phyloP scores from a whole-genome alignment of 1,140 invertebrate species.

The Drosophila oshimai region DNA sequence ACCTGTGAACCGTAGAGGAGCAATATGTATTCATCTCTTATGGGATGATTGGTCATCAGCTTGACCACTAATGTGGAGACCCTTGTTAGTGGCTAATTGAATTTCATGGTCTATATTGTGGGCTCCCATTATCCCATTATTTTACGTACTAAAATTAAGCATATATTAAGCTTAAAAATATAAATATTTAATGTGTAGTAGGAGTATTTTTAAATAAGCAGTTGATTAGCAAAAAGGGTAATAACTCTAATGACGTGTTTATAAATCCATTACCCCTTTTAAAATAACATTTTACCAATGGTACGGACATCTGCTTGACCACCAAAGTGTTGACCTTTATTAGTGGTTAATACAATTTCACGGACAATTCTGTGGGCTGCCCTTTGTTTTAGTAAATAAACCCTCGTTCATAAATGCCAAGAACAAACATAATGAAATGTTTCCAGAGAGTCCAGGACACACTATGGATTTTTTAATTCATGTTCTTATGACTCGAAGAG shows the following conservation, averaged over 20 bases:
- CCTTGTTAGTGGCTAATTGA: conserved; percentile 35
- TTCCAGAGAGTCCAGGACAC: not conserved
- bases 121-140: not conserved
- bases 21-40: conserved; percentile 2
- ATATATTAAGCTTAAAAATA: too few species aligned
- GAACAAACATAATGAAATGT: conserved; percentile 35
- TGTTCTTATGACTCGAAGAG: conserved; percentile 14
- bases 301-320: not conserved
- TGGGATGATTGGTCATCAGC: conserved; percentile 12
- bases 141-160: not conserved
- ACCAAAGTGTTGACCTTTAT: not conserved
- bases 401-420: conserved; percentile 1
- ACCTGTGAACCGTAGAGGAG: not conserved
- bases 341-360: conserved; percentile 29
- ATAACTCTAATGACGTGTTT: not conserved
- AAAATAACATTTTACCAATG: not conserved
- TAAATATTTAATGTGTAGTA: not conserved
- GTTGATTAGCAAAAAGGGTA: not conserved
- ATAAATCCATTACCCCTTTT: not conserved
- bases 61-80: conserved; percentile 31
- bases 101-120: conserved; percentile 12
- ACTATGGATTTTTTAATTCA: conserved; percentile 31
- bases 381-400: conserved; percentile 20
- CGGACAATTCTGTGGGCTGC: conserved; percentile 14
- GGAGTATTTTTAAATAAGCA: not conserved